Percentiles rank a stretch among this genome's conserved stretches.
Conservation (phyloP, 2,888 invertebrate species). For the Eugnorisma glareosa region DNA sequence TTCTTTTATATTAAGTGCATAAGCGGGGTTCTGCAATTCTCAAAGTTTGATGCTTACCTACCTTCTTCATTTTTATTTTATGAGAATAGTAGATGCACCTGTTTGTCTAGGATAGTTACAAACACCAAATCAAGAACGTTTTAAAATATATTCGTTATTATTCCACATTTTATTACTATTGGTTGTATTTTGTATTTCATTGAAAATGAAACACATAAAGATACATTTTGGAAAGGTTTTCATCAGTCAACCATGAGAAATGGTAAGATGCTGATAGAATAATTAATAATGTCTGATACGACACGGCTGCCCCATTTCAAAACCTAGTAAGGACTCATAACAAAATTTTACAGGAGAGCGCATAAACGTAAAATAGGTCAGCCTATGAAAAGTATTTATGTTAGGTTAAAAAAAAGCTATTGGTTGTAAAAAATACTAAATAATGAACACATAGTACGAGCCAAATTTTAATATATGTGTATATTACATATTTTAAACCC, state of each 20-base stretch:
- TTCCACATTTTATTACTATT: background rate
- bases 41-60: constrained; percentile 15
- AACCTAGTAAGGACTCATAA: no score
- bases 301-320: no score
- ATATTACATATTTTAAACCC: no score
- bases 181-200: background rate
- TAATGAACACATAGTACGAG: no score
- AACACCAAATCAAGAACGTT: background rate
- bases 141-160: background rate
- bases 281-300: background rate
- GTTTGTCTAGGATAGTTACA: background rate
- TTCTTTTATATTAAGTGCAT: constrained; percentile 25
- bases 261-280: background rate
- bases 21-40: constrained; percentile 12
- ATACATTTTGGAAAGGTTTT: background rate
- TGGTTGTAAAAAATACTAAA: no score
- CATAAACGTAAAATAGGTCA: no score
- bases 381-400: no score
- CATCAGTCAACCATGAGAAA: background rate
- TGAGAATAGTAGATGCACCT: background rate
- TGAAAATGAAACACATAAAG: background rate
- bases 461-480: no score
- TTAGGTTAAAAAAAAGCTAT: no score
- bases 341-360: no score
- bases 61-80: background rate